Conservation (phyloP, 2,888 invertebrate species). For the Alloplasta piceator region DNA sequence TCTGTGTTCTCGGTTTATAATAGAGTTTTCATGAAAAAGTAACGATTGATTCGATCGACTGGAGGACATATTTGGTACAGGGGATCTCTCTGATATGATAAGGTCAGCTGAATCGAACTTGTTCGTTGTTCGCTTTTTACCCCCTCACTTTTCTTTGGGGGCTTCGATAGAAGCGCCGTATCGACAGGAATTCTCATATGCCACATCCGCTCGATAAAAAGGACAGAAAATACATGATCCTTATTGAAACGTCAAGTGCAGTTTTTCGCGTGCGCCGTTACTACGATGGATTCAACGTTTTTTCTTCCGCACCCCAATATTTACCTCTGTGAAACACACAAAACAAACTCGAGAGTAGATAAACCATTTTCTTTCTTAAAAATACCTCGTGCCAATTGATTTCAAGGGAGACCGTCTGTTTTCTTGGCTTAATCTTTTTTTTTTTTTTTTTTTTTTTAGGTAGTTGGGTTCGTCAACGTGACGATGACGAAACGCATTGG, state of each 20-base stretch:
- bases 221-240: conserved; percentile 40
- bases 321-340: not conserved
- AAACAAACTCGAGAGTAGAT: not conserved
- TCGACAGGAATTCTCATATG: conserved; percentile 60
- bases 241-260: conserved; percentile 70
- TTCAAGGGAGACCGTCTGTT: conserved; percentile 20
- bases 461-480: conserved; percentile 16
- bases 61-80: conserved; percentile 36
- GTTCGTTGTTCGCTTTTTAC: conserved; percentile 27
- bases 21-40: conserved; percentile 48
- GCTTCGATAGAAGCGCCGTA: conserved; percentile 35
- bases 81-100: conserved; percentile 55
- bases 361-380: conserved; percentile 33
- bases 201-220: conserved; percentile 51
- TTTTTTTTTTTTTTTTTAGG: conserved; percentile 5
- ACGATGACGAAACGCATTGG: conserved; percentile 35
- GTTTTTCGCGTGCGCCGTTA: conserved; percentile 50
- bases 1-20: not conserved
- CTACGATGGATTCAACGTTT: conserved; percentile 18
- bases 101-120: conserved; percentile 57
- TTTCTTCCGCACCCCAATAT: conserved; percentile 19
- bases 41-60: conserved; percentile 37
- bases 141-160: not conserved
- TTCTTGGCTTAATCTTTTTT: conserved; percentile 14
- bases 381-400: conserved; percentile 54